Evolutionary conservation across 2,888 invertebrate genomes (phyloP), one percentile per base, ranked within the genome.

Genomic region (Aphelenchoides bicaudatus): DNA sequence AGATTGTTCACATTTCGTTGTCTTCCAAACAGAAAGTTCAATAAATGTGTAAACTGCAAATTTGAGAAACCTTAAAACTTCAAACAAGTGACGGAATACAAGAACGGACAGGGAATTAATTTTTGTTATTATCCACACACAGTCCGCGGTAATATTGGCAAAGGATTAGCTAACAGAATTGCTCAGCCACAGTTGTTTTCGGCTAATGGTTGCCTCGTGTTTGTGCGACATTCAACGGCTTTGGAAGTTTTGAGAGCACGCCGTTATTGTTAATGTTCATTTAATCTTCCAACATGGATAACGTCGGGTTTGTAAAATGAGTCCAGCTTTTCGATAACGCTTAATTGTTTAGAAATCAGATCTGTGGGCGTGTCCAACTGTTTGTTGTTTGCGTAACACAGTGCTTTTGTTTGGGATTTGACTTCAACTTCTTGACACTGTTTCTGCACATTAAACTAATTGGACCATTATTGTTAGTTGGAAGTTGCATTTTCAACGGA

Each of bases 361-460:
- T 43, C 6, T 43, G 43, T n/a, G 43, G 43, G 16, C 43, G 43
- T 21, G 10, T 19, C 23, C 43, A 43, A 43, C 43, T 43, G 43
- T 43, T 43, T 25, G 43, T 25, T 8, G 43, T 43, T n/a, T 43
- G 43, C 23, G 43, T n/a, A 6, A 8, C 43, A 8, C 43, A 43
- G 23, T 43, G 43, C 23, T 19, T 43, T 10, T 8, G 16, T 10
- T n/a, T 43, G 8, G 43, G 43, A 10, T 43, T 43, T 25, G 43
- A 43, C 23, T 43, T 25, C 21, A 43, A 10, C 21, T 43, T 43
- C 43, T n/a, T 43, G 10, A 10, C n/a, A 6, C 43, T 43, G 16
- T n/a, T 43, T 19, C 10, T 43, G 10, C 43, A 43, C 23, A n/a
- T 34, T n/a, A 19, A 43, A 25, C 25, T 43, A 8, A 8, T 43